These are phyloP conservation scores for Bellardia pandia DNA, from an alignment of 2,888 invertebrate genomes.

Conservation along the genomic window DNA sequence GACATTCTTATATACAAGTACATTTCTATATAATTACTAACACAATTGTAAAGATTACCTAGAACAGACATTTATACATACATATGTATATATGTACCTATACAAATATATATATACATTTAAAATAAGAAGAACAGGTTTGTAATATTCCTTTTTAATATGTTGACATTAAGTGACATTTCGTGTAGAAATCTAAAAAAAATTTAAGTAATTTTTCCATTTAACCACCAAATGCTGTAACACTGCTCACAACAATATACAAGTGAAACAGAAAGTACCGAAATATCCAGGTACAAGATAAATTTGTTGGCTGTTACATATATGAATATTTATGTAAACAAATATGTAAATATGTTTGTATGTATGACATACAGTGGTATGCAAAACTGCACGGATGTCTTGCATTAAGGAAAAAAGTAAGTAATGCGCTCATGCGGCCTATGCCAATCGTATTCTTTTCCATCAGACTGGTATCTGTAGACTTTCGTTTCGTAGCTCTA, in stretches of 20 bases:
- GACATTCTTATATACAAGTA: neutral
- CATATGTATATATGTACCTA: neutral
- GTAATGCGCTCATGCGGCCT: too few species aligned
- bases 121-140: neutral
- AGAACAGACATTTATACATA: neutral
- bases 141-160: conserved; percentile 31
- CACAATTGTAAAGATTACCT: neutral
- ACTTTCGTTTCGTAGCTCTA: too few species aligned
- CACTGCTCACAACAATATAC: neutral
- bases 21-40: neutral
- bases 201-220: neutral
- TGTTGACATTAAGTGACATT: conserved; percentile 64
- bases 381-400: too few species aligned
- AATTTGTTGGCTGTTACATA: neutral
- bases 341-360: too few species aligned
- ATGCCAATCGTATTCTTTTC: too few species aligned
- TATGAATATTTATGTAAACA: neutral
- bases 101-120: too few species aligned
- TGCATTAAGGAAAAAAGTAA: too few species aligned
- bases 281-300: neutral
- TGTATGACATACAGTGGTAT: too few species aligned
- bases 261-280: neutral
- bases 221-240: neutral
- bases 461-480: too few species aligned
- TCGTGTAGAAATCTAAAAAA: conserved; percentile 51